Conservation (phyloP, 2,888 invertebrate genomes). For the Caenorhabditis sp. region DNA sequence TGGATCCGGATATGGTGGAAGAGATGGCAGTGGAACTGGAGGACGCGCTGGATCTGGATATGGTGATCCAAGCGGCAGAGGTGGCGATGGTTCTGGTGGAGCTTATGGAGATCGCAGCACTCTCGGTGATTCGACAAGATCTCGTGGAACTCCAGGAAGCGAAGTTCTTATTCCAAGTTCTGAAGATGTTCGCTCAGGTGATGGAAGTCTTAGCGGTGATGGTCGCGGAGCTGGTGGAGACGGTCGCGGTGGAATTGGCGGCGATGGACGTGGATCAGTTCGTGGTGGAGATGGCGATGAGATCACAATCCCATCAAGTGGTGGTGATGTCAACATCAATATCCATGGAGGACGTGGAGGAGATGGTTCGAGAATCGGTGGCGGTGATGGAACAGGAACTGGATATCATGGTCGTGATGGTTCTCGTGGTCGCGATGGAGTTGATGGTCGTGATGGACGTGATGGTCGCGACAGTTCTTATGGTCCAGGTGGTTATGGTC, state of each 20-base stretch:
- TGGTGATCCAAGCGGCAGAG: constrained; percentile 2
- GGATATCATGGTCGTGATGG: constrained; percentile 36
- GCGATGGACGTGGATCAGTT: constrained; percentile 4
- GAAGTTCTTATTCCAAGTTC: constrained; percentile 39
- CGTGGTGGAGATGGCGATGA: constrained; percentile 28
- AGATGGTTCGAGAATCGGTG: constrained; percentile 8
- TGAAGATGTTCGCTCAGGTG: constrained; percentile 16
- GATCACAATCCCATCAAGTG: constrained; percentile 31
- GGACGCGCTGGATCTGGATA: constrained; percentile 3
- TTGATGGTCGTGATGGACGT: constrained; percentile 34
- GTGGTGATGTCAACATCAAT: constrained; percentile 8
- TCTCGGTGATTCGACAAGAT: constrained; percentile 17
- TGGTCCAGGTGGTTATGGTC: background rate
- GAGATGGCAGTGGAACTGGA: constrained; percentile 1
- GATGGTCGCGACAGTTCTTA: constrained; percentile 24
- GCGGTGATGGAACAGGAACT: constrained; percentile 2
- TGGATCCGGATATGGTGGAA: constrained; percentile 7
- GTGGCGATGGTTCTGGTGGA: constrained; percentile 5
- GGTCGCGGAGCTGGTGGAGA: constrained; percentile 4
- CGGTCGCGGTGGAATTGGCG: constrained; percentile 1
- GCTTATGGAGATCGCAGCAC: constrained; percentile 17
- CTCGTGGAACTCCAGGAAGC: constrained; percentile 33
- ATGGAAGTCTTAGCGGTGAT: constrained; percentile 1
- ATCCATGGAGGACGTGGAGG: constrained; percentile 5
- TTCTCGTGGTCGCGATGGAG: constrained; percentile 18